Evolutionary conservation across 1,140 invertebrate species (phyloP).

Genomic region (Asbolus verrucosus): DNA sequence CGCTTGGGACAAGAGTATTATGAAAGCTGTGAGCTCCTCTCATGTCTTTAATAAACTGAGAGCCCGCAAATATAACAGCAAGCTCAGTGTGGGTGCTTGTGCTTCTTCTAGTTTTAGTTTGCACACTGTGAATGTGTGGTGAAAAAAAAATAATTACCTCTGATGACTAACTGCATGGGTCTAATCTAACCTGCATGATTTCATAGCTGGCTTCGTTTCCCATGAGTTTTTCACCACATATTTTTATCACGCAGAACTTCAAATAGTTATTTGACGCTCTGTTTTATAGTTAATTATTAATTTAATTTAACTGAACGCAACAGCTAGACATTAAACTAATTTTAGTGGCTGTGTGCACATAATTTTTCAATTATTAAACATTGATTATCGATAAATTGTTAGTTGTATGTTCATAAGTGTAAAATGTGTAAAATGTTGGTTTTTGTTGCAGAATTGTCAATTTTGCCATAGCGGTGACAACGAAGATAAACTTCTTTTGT

Average conservation of each 20-base stretch:
- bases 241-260: conserved; percentile 17
- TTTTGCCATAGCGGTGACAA: conserved; percentile 96
- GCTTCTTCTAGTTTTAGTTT: conserved; percentile 57
- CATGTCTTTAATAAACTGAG: conserved; percentile 64
- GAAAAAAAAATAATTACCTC: not conserved
- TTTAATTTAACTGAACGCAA: conserved; percentile 22
- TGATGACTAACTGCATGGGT: conserved; percentile 40
- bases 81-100: conserved; percentile 65
- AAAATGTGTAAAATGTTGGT: not conserved
- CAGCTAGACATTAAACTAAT: conserved; percentile 26
- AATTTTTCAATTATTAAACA: conserved; percentile 12
- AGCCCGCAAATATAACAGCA: conserved; percentile 66
- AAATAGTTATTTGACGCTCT: not conserved
- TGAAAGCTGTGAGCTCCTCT: conserved; percentile 92
- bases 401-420: not conserved
- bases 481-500: conserved; percentile 93
- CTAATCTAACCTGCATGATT: conserved; percentile 45
- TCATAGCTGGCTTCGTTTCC: conserved; percentile 16
- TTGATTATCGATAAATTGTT: not conserved
- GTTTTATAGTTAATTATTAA: not conserved
- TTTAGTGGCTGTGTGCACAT: conserved; percentile 39
- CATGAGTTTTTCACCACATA: conserved; percentile 34
- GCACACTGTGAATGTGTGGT: conserved; percentile 26
- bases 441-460: conserved; percentile 90
- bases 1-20: conserved; percentile 98